A percentile compares a stretch with the other conserved stretches of the same genome.
Conservation (phyloP, 1,140 invertebrate genomes). For the Nephotettix cincticeps region DNA sequence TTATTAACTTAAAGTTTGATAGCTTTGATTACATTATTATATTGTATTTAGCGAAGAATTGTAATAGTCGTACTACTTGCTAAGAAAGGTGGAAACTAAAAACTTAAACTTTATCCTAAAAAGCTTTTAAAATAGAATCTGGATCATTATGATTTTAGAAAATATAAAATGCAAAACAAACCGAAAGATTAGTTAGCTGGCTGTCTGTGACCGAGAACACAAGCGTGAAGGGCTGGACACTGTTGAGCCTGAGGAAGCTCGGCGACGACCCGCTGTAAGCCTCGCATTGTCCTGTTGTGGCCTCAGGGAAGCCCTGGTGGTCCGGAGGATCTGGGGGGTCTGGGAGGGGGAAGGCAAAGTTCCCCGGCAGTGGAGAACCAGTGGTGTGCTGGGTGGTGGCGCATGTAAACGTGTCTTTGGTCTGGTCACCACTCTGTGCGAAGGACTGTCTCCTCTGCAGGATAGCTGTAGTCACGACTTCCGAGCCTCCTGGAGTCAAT, state of each 20-base stretch:
- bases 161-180: slow-evolving; percentile 8
- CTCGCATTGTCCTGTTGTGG: slow-evolving; percentile 20
- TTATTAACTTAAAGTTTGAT: no score
- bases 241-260: slow-evolving; percentile 28
- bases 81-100: no score
- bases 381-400: not conserved
- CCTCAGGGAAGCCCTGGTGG: not conserved
- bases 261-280: slow-evolving; percentile 20
- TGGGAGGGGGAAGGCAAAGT: not conserved
- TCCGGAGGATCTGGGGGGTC: not conserved
- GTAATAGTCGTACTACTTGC: no score
- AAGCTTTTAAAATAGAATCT: not conserved
- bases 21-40: no score
- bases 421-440: slow-evolving; percentile 5
- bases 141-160: not conserved
- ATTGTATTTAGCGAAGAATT: no score
- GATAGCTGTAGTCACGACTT: slow-evolving; percentile 21
- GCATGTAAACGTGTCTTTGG: slow-evolving; percentile 15
- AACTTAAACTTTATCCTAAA: not conserved
- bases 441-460: slow-evolving; percentile 24
- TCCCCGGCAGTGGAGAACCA: not conserved
- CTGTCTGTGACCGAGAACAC: slow-evolving; percentile 23
- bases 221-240: slow-evolving; percentile 33
- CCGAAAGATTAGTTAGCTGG: slow-evolving; percentile 27
- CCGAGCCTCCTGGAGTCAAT: slow-evolving; percentile 10